These are phyloP conservation scores for Pseudococcus viburni DNA, from an alignment of 2,888 invertebrate species.

Conservation along the genomic window DNA sequence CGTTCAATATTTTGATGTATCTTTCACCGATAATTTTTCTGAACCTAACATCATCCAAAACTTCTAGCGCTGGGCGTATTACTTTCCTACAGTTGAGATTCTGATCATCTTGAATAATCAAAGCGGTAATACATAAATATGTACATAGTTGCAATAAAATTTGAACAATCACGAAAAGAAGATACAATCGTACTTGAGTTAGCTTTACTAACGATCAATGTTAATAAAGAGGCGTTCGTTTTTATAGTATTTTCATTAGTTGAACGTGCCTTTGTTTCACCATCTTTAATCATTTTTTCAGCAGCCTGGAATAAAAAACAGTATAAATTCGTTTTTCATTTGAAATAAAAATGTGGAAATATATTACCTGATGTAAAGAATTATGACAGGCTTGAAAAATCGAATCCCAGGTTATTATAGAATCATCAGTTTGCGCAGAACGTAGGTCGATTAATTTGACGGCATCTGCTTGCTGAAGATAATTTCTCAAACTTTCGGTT, in stretches of 20 bases:
- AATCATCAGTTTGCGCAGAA: neutral
- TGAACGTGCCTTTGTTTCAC: neutral
- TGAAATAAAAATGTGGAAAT: neutral
- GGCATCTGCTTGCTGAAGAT: neutral
- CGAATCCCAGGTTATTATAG: neutral
- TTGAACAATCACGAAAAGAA: neutral
- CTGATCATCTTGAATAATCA: conserved; percentile 29
- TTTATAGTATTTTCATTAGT: too few species aligned
- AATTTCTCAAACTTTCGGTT: neutral
- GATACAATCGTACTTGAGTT: neutral
- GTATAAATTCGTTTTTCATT: neutral
- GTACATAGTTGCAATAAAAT: neutral
- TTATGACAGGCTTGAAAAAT: conserved; percentile 12
- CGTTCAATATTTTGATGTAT: conserved; percentile 75
- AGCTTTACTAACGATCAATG: neutral
- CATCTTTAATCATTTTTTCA: conserved; percentile 20
- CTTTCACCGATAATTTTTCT: conserved; percentile 70
- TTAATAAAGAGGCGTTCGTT: neutral
- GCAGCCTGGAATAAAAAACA: neutral
- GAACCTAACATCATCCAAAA: neutral
- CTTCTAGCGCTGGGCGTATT: neutral
- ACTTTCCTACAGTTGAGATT: conserved; percentile 4
- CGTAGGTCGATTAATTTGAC: neutral
- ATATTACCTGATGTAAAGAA: neutral
- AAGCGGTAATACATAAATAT: neutral